Percentiles rank a stretch among this genome's conserved stretches.
Conservation (phyloP, 2,113 vertebrate genomes). For the Lepus timidus region DNA sequence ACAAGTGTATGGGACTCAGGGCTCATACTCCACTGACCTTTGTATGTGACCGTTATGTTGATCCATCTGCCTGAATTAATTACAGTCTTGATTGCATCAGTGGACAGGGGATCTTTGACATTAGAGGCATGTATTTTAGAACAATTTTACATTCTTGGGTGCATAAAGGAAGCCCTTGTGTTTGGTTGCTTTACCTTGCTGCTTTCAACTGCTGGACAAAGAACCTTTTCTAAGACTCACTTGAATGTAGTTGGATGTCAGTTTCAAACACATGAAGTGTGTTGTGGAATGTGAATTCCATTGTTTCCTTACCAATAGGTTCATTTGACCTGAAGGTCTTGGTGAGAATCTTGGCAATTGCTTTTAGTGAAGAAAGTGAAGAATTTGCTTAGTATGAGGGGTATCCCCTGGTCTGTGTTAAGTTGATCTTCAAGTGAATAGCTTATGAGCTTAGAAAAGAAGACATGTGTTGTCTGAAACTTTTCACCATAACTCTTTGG, state of each 20-base stretch:
- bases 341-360: not conserved
- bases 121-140: not conserved
- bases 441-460: not conserved
- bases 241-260: not conserved
- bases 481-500: not conserved
- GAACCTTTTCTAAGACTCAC: constrained; percentile 5
- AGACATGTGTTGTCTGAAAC: not conserved
- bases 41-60: not conserved
- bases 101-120: not conserved
- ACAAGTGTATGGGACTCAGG: not conserved
- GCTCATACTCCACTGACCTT: not conserved
- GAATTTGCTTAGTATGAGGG: not conserved
- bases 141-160: not conserved
- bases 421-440: not conserved
- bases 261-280: not conserved
- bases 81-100: not conserved
- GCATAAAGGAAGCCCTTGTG: not conserved
- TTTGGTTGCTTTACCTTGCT: not conserved
- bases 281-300: not conserved
- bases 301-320: not conserved
- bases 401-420: not conserved
- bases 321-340: not conserved
- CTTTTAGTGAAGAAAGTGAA: not conserved
- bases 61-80: not conserved
- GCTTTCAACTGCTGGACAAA: not conserved